These are phyloP conservation scores for Erethizon dorsatum DNA, from an alignment of 2,797 vertebrate species.

Conservation along the genomic window DNA sequence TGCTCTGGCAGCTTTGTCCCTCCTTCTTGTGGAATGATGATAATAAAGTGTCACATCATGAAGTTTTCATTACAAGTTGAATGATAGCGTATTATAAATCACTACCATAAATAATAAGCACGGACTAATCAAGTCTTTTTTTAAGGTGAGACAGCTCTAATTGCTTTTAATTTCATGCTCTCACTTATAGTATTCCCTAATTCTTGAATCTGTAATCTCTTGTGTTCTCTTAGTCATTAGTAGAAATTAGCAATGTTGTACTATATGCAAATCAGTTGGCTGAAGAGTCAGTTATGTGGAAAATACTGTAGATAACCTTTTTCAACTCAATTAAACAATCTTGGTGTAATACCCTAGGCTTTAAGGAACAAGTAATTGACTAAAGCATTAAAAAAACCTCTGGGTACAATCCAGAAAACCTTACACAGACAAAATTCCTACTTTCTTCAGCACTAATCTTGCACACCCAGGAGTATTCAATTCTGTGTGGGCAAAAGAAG, in stretches of 20 bases:
- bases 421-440: constrained; percentile 73
- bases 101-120: constrained; percentile 70
- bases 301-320: constrained; percentile 85
- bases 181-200: constrained; percentile 72
- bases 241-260: constrained; percentile 81
- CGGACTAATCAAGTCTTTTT: constrained; percentile 50
- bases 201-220: constrained; percentile 82
- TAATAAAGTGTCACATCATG: constrained; percentile 43
- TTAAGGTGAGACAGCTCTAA: constrained; percentile 74
- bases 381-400: constrained; percentile 76
- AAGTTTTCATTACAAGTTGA: constrained; percentile 68
- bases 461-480: constrained; percentile 1
- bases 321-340: constrained; percentile 83
- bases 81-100: constrained; percentile 70
- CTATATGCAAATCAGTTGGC: constrained; percentile 77
- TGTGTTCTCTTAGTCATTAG: constrained; percentile 76
- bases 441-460: constrained; percentile 73
- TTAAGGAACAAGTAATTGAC: constrained; percentile 78
- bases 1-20: neutral
- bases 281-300: constrained; percentile 83
- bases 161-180: constrained; percentile 81
- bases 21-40: constrained; percentile 37
- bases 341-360: constrained; percentile 66
- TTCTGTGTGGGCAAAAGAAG: neutral
- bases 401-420: constrained; percentile 73